Conservation (phyloP, 2,113 vertebrate genomes). For the Cephalopholis sonnerati region DNA sequence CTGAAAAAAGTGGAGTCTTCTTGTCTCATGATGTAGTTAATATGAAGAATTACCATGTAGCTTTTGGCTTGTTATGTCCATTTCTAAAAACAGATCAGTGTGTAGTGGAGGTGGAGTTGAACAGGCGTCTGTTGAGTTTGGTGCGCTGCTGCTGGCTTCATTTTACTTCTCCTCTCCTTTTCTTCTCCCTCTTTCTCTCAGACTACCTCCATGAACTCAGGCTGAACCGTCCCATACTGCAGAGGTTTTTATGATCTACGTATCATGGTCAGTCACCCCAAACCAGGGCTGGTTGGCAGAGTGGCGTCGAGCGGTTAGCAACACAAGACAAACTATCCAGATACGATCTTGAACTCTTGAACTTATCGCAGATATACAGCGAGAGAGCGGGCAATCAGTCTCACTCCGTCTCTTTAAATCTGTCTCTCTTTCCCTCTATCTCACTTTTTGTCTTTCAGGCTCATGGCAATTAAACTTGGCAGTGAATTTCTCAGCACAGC, state of each 20-base stretch:
- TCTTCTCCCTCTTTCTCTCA: slow-evolving; percentile 28
- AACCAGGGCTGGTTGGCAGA: slow-evolving; percentile 80
- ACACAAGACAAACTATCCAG: slow-evolving; percentile 73
- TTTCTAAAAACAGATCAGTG: slow-evolving; percentile 55
- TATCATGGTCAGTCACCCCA: slow-evolving; percentile 80
- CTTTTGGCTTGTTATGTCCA: slow-evolving; percentile 43
- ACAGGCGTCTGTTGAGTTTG: slow-evolving; percentile 28
- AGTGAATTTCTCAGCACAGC: slow-evolving; percentile 29
- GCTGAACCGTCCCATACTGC: slow-evolving; percentile 72
- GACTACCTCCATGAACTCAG: slow-evolving; percentile 78
- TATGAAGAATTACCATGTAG: slow-evolving; percentile 21
- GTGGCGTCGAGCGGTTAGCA: slow-evolving; percentile 77
- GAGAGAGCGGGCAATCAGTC: slow-evolving; percentile 59
- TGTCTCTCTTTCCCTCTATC: slow-evolving; percentile 28
- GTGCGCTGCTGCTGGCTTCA: slow-evolving; percentile 37
- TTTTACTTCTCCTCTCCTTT: slow-evolving; percentile 17
- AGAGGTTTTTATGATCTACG: slow-evolving; percentile 77
- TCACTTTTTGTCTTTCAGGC: slow-evolving; percentile 35
- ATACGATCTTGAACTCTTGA: slow-evolving; percentile 80
- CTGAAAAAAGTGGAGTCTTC: slow-evolving; percentile 19
- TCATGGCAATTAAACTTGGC: slow-evolving; percentile 61
- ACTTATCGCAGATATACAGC: slow-evolving; percentile 70
- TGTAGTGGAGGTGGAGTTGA: slow-evolving; percentile 36
- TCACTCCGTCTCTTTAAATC: slow-evolving; percentile 63
- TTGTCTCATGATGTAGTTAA: slow-evolving; percentile 15